A percentile compares a stretch with the other conserved stretches of the same genome.
Conservation (phyloP, 2,888 invertebrate genomes). For the Fragum fragum region DNA sequence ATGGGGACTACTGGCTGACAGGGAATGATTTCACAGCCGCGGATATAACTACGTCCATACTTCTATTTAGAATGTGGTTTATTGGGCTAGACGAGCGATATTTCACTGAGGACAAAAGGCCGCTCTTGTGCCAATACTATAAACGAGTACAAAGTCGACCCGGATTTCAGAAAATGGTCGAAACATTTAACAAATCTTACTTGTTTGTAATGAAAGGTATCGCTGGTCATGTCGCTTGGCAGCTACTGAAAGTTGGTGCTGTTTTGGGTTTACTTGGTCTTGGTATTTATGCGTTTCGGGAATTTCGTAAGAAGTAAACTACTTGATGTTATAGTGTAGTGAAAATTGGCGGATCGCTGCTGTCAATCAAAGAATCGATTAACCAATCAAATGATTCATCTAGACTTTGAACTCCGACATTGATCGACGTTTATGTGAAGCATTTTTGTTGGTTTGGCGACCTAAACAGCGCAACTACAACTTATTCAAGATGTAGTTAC, state of each 20-base stretch:
- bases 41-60: conserved; percentile 71
- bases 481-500: too few species aligned
- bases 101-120: conserved; percentile 67
- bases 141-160: conserved; percentile 48
- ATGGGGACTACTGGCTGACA: conserved; percentile 73
- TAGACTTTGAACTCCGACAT: too few species aligned
- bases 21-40: conserved; percentile 77
- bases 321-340: too few species aligned
- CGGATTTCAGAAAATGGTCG: conserved; percentile 42
- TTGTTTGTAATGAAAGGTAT: not conserved
- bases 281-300: not conserved
- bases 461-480: too few species aligned
- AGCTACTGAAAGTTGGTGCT: not conserved
- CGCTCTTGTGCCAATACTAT: conserved; percentile 68
- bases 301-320: conserved; percentile 1
- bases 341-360: too few species aligned
- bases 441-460: too few species aligned
- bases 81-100: conserved; percentile 71
- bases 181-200: conserved; percentile 62
- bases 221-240: not conserved
- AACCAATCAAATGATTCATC: too few species aligned
- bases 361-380: too few species aligned
- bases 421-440: too few species aligned
- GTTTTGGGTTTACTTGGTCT: conserved; percentile 6
- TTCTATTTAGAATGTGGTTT: conserved; percentile 68